Base-by-base conservation (phyloP, 2,888 invertebrate species). In the Incurvaria masculella region DNA sequence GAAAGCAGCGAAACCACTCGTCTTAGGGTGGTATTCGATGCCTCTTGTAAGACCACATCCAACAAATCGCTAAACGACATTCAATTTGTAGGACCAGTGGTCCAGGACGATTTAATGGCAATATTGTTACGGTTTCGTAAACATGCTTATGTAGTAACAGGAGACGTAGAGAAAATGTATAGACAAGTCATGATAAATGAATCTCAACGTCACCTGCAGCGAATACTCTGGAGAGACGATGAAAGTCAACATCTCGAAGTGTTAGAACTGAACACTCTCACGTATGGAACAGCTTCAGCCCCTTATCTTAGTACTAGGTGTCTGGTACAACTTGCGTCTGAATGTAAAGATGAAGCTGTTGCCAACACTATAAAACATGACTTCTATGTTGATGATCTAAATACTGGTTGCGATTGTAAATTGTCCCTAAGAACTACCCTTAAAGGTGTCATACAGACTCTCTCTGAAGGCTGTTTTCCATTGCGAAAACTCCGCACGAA, bases 91-190 rank as follows among this genome's bases (percentile, higher is more conserved):
- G 44, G 44, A 26, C 44, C 44, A 26, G 26, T 44, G 16, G 44
- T 44, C 23, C 44, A 44, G 26, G 44, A 44, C 18, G 44, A 44
- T 26, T 44, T 44, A 44, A 23, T 44, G 44, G 44, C 44, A 26
- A 44, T 44, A 14, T 44, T 44, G 18, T 23, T 44, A 8, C 21
- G 44, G 27, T 44, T 44, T 45, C 38, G 45, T 20, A 14, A 47
- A 16, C 41, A 51, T 23, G 43, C 46, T 10, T 53, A 47, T 21
- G 44, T 51, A 1, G 4, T 52, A n/a, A 43, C 49, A 2, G 52
- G 27, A 14, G 53, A 53, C n/a, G 47, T 53, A 2, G 45, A 46
- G 41, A 50, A 53, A 45, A 45, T 49, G 45, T 52, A 51, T 11
- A 8, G 51, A 11, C 49, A 49, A 14, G 18, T 44, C 3, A 16